phyloP scores from a whole-genome alignment of 2,113 vertebrate genomes.

The Neolamprologus fasciatus region DNA sequence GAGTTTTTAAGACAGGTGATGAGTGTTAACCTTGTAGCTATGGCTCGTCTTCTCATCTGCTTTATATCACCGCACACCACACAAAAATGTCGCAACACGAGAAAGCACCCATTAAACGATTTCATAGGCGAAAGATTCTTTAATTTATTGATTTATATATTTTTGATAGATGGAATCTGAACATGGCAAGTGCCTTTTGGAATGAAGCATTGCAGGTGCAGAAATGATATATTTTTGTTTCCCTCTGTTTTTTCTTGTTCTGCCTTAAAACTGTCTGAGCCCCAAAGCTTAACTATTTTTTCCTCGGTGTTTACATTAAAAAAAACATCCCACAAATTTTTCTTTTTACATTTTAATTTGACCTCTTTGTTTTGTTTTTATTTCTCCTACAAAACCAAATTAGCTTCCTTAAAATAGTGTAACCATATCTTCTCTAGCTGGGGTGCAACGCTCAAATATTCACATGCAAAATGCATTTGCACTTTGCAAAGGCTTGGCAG shows the following conservation, averaged over 20 bases:
- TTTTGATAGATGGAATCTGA: conserved; percentile 35
- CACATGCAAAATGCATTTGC: not conserved
- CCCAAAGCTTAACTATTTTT: not conserved
- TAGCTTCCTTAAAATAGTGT: not conserved
- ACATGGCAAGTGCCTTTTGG: conserved; percentile 73
- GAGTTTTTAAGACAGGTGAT: not conserved
- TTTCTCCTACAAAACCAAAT: not conserved
- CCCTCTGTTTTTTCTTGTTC: conserved; percentile 16
- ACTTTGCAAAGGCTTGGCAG: not conserved
- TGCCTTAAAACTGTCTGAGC: conserved; percentile 24
- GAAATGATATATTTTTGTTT: not conserved
- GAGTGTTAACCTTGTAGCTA: conserved; percentile 44
- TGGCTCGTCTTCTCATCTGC: not conserved
- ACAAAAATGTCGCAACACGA: not conserved
- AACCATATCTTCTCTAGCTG: not conserved
- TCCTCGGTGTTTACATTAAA: not conserved
- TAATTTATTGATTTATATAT: conserved; percentile 39
- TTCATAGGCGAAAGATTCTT: not conserved
- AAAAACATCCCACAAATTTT: not conserved
- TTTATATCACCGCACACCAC: not conserved
- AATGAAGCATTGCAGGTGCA: conserved; percentile 41
- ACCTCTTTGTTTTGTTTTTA: not conserved
- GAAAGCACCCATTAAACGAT: conserved; percentile 25
- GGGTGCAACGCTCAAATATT: not conserved
- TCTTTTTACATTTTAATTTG: not conserved